Percentiles rank a stretch among this genome's conserved stretches.
Conservation (phyloP, 2,888 invertebrate genomes). For the Apotomis turbidana region DNA sequence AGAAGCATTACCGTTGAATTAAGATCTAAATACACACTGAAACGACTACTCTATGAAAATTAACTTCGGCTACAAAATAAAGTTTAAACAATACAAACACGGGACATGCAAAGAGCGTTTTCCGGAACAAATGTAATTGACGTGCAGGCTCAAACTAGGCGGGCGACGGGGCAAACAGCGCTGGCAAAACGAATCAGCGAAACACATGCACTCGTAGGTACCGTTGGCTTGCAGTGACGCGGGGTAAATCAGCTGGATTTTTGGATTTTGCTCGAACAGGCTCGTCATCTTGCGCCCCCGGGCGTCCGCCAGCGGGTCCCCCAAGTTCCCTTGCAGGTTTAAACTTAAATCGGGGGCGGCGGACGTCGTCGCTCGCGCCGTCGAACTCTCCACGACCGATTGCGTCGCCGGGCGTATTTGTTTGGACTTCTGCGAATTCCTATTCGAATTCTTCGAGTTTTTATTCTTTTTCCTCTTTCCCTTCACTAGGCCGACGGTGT, state of each 20-base stretch:
- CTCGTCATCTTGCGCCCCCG: slow-evolving; percentile 86
- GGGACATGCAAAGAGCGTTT: slow-evolving; percentile 71
- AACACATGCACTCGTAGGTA: slow-evolving; percentile 68
- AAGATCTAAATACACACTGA: slow-evolving; percentile 25
- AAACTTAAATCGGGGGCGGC: slow-evolving; percentile 71
- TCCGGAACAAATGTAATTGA: slow-evolving; percentile 69
- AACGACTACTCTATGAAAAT: slow-evolving; percentile 43
- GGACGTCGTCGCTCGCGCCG: slow-evolving; percentile 62
- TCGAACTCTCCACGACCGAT: slow-evolving; percentile 80
- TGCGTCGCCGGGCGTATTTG: slow-evolving; percentile 82
- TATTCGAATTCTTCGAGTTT: slow-evolving; percentile 81
- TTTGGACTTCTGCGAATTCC: slow-evolving; percentile 79
- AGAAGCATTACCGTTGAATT: background rate
- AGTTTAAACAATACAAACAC: slow-evolving; percentile 67
- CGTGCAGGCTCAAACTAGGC: slow-evolving; percentile 70
- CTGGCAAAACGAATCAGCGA: slow-evolving; percentile 61
- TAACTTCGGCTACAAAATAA: slow-evolving; percentile 61
- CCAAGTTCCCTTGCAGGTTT: slow-evolving; percentile 71
- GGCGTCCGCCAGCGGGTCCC: slow-evolving; percentile 72
- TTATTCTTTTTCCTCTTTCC: slow-evolving; percentile 83
- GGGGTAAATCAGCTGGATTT: slow-evolving; percentile 91
- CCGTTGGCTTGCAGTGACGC: slow-evolving; percentile 82
- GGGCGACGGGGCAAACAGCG: slow-evolving; percentile 54
- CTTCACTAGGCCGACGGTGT: slow-evolving; percentile 76
- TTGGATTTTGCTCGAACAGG: slow-evolving; percentile 89